These are phyloP conservation scores for Osmerus eperlanus DNA, from an alignment of 2,113 vertebrate species.

Conservation along the genomic window DNA sequence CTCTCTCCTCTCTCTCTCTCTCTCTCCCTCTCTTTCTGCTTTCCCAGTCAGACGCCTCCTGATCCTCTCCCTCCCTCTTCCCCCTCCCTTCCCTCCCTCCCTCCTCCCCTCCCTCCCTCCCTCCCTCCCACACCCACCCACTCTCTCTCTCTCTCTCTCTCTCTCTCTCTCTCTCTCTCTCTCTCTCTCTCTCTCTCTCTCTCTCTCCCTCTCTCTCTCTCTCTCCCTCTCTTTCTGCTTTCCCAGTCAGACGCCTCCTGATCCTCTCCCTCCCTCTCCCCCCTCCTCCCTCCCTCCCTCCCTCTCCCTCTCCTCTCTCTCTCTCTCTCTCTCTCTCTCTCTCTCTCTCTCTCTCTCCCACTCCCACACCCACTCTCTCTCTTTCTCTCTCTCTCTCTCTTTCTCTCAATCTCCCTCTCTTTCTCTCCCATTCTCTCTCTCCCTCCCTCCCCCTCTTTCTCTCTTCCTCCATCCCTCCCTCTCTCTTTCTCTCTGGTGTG, in stretches of 20 bases:
- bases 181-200: too few relatives aligned
- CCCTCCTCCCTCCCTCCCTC: not conserved
- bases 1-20: conserved; percentile 31
- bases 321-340: not conserved
- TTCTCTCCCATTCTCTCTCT: not conserved
- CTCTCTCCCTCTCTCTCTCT: too few relatives aligned
- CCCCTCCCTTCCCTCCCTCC: too few relatives aligned
- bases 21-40: not conserved
- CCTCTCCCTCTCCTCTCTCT: conserved; percentile 33
- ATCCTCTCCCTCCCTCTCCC: too few relatives aligned
- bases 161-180: too few relatives aligned
- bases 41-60: not conserved
- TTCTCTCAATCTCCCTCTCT: conserved; percentile 12
- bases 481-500: conserved; percentile 22
- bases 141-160: too few relatives aligned
- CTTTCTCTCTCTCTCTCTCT: not conserved
- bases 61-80: not conserved
- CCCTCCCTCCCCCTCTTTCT: not conserved
- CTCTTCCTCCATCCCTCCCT: conserved; percentile 6
- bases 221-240: too few relatives aligned
- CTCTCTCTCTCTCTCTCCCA: conserved; percentile 2
- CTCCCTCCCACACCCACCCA: too few relatives aligned
- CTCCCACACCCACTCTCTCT: conserved; percentile 4
- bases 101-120: too few relatives aligned
- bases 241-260: too few relatives aligned